A percentile compares a stretch with the other conserved stretches of the same genome.
These are phyloP conservation scores for Phrynocephalus forsythii DNA, from an alignment of 2,797 vertebrate species.

Conservation along the genomic window DNA sequence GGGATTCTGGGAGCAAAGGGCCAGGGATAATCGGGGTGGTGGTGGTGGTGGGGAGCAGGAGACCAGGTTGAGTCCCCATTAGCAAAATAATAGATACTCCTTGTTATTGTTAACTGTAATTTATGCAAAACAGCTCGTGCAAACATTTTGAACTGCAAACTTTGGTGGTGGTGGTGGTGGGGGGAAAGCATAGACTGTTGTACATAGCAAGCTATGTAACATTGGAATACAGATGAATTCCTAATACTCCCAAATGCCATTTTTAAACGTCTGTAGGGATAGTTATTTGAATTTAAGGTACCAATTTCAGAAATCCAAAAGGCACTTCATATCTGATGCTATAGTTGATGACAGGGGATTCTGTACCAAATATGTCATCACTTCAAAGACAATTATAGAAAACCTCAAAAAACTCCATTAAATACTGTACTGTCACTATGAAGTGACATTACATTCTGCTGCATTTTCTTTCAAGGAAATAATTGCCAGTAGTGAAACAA, in stretches of 20 bases:
- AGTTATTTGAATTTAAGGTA: no score
- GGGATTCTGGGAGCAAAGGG: not conserved
- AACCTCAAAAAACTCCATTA: not conserved
- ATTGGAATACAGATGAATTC: no score
- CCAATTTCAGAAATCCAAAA: no score
- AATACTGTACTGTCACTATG: not conserved
- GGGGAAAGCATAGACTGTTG: no score
- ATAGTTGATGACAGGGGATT: not conserved
- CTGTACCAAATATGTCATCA: not conserved
- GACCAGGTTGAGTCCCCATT: not conserved
- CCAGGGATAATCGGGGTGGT: not conserved
- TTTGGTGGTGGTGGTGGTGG: no score
- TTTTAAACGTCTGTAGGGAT: no score
- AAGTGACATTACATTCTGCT: not conserved
- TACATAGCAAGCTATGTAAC: no score
- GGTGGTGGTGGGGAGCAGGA: not conserved
- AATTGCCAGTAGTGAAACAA: not conserved
- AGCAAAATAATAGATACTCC: not conserved
- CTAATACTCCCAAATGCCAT: no score
- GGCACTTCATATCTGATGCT: not conserved
- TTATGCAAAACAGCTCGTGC: no score
- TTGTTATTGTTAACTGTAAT: not conserved
- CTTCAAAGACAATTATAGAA: slow-evolving; percentile 7
- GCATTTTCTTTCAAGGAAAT: not conserved
- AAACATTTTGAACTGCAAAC: no score